These are phyloP conservation scores for Idris sp. DNA, from an alignment of 1,140 invertebrate genomes.

Conservation along the genomic window DNA sequence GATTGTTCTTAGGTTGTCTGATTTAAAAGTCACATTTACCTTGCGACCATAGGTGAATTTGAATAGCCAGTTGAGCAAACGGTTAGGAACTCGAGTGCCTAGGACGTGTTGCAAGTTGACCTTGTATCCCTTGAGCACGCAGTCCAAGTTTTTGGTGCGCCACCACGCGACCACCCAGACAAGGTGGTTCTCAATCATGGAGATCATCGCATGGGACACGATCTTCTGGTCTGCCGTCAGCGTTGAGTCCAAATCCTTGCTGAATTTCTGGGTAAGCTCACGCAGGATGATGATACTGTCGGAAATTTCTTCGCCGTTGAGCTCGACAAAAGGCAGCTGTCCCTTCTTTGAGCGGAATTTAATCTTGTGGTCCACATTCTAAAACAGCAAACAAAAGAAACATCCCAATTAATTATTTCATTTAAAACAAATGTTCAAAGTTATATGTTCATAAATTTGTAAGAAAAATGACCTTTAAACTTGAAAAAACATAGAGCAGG, in stretches of 20 bases:
- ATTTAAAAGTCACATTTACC: conserved; percentile 79
- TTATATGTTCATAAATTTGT: conserved; percentile 3
- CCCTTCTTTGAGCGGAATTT: conserved; percentile 96
- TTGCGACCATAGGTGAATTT: conserved; percentile 92
- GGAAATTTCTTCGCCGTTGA: conserved; percentile 95
- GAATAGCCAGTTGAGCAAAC: conserved; percentile 92
- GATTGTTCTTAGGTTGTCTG: neutral
- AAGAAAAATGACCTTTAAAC: conserved; percentile 6
- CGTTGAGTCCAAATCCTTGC: conserved; percentile 88
- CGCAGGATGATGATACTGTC: conserved; percentile 94
- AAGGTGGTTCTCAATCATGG: conserved; percentile 96
- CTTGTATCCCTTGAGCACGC: conserved; percentile 92
- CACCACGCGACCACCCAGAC: conserved; percentile 93
- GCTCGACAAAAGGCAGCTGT: conserved; percentile 93
- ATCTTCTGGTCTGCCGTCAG: conserved; percentile 91
- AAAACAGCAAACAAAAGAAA: conserved; percentile 72
- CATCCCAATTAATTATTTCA: neutral
- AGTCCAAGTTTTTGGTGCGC: conserved; percentile 91
- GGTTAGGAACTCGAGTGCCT: conserved; percentile 91
- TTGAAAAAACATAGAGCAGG: no score
- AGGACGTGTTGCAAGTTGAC: conserved; percentile 92
- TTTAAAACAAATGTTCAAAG: neutral
- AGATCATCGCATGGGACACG: conserved; percentile 93
- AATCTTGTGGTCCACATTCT: conserved; percentile 97
- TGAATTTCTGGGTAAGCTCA: conserved; percentile 88